Percentiles rank a stretch among this genome's conserved stretches.
Conservation (phyloP, 2,797 vertebrate genomes). For the Coreius guichenoti region DNA sequence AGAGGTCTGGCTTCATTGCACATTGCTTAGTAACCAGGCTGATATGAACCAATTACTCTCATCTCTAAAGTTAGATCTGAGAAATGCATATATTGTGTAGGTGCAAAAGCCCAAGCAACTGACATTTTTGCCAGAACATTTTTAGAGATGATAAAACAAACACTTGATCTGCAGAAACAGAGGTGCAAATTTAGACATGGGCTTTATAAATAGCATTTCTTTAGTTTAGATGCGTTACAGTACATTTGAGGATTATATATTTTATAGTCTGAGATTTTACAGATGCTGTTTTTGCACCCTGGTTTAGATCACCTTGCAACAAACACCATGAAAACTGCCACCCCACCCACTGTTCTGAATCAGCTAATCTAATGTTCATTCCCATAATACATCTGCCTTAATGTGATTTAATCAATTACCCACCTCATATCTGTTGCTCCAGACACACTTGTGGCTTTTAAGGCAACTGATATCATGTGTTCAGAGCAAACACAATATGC, state of each 20-base stretch:
- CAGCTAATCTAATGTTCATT: conserved; percentile 74
- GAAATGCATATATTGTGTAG: conserved; percentile 37
- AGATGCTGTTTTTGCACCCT: background rate
- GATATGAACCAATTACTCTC: conserved; percentile 28
- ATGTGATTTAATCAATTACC: conserved; percentile 68
- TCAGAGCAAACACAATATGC: conserved; percentile 32
- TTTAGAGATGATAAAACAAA: conserved; percentile 30
- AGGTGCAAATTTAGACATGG: background rate
- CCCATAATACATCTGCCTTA: conserved; percentile 72
- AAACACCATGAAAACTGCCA: conserved; percentile 53
- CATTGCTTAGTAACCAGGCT: conserved; percentile 35
- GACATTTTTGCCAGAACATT: background rate
- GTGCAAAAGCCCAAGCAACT: conserved; percentile 29
- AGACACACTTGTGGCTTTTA: conserved; percentile 61
- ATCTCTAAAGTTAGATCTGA: conserved; percentile 34
- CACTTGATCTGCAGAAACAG: conserved; percentile 22
- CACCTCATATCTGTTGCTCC: conserved; percentile 69
- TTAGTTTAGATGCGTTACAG: background rate
- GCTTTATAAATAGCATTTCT: conserved; percentile 14
- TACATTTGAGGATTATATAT: conserved; percentile 4
- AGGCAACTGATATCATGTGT: conserved; percentile 55
- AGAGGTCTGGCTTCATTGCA: conserved; percentile 8
- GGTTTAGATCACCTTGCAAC: background rate
- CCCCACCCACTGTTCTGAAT: conserved; percentile 62
- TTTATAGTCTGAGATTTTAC: background rate